A percentile compares a stretch with the other conserved stretches of the same genome.
phyloP scores from a whole-genome alignment of 2,113 vertebrate species.

The Ageneiosus marmoratus region DNA sequence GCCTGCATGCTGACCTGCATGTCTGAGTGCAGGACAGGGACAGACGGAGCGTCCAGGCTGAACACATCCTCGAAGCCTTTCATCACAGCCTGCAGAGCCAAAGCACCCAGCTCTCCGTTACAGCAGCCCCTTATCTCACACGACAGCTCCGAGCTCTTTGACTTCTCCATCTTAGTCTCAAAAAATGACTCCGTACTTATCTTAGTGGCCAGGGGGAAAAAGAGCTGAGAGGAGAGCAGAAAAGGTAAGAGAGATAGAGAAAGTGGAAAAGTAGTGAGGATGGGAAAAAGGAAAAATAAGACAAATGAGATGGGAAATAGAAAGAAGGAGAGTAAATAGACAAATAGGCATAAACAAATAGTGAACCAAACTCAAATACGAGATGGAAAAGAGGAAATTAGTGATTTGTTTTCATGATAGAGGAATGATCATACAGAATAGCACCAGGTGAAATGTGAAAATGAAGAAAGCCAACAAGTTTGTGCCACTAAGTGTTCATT shows the following conservation, averaged over 20 bases:
- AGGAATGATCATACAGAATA: neutral
- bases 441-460: conserved; percentile 5
- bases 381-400: conserved; percentile 21
- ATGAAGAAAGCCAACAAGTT: neutral
- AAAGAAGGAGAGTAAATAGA: neutral
- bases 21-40: conserved; percentile 84
- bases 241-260: conserved; percentile 41
- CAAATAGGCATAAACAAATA: conserved; percentile 27
- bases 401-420: neutral
- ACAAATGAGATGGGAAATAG: conserved; percentile 17
- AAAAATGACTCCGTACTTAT: conserved; percentile 90
- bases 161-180: conserved; percentile 91
- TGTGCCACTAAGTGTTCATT: conserved; percentile 1
- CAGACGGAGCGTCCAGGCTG: conserved; percentile 80
- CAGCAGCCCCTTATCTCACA: conserved; percentile 87
- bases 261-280: conserved; percentile 26
- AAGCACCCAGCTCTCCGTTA: conserved; percentile 86
- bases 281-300: conserved; percentile 28
- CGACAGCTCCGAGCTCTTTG: conserved; percentile 90
- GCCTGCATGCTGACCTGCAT: conserved; percentile 93
- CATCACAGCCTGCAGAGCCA: conserved; percentile 87
- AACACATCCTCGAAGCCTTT: conserved; percentile 89
- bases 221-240: conserved; percentile 76
- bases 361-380: conserved; percentile 38
- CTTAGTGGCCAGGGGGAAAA: conserved; percentile 87